Evolutionary conservation across 2,113 vertebrate genomes (phyloP), one percentile per base, ranked within the genome.

Genomic region (Epinephelus fuscoguttatus): DNA sequence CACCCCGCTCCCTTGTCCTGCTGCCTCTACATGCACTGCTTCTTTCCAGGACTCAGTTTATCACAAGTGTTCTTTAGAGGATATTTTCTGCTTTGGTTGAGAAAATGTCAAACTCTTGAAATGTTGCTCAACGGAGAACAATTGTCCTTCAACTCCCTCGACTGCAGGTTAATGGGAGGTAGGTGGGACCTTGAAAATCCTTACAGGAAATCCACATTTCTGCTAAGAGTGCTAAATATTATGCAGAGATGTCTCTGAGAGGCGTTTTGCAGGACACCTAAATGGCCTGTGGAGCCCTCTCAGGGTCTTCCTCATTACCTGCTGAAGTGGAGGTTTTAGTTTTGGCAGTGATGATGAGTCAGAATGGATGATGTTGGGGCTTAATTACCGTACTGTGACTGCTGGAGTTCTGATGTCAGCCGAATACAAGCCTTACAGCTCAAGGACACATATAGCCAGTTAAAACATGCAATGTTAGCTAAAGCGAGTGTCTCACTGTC

Each of bases 291-390:
- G n/a, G 75, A 75, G 77, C 18, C 75, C 83, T 62, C 69, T 79
- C 84, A 66, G 88, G 82, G 84, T 82, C 81, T 81, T 70, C 63
- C 84, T 87, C 70, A 69, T 81, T 85, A 92, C 91, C 91, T 82
- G 88, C 91, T 30, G 75, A 87, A 91, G 86, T 14, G 62, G 52
- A 59, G 84, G 27, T 79, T 77, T 84, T 78, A 70, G 15, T 84
- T 91, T 75, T 81, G 78, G 81, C 70, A 78, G 70, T 70, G 84
- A 86, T 66, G 90, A 87, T 66, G 90, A 87, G 89, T 84, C 84
- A 84, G 84, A 92, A 70, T n/a, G 77, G 76, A 88, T 78, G 80
- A 83, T 62, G 81, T n/a, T 18, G 60, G 74, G 72, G 84, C 81
- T 90, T 94, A 89, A 92, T 93, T 89, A 89, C 75, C 2, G 23